Conservation (phyloP, 1,140 invertebrate genomes). For the Archegozetes longisetosus region DNA sequence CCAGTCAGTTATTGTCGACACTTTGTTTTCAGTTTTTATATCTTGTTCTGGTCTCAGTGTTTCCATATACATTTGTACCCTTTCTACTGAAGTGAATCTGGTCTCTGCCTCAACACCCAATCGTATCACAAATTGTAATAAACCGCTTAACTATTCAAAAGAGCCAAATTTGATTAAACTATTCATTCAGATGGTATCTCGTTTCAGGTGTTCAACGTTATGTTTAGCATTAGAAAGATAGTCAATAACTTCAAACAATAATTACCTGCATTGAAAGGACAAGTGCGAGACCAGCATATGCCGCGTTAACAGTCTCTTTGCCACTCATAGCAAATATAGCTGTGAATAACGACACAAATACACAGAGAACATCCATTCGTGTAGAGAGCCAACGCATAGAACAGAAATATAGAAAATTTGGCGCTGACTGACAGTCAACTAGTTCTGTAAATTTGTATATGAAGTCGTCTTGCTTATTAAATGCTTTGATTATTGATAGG, state of each 20-base stretch:
- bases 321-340: conserved; percentile 40
- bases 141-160: conserved; percentile 29
- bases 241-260: background rate
- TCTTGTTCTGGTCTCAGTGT: conserved; percentile 19
- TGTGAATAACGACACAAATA: conserved; percentile 34
- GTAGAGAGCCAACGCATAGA: conserved; percentile 49
- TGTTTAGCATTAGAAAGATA: too few relatives aligned
- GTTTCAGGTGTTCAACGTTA: too few relatives aligned
- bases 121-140: conserved; percentile 45
- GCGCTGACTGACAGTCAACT: conserved; percentile 13
- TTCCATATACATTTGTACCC: conserved; percentile 36
- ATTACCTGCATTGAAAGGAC: conserved; percentile 42
- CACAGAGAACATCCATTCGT: conserved; percentile 44
- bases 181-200: too few relatives aligned
- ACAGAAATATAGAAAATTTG: conserved; percentile 35
- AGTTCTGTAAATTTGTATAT: conserved; percentile 37
- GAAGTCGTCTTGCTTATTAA: conserved; percentile 43
- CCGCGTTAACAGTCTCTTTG: conserved; percentile 37
- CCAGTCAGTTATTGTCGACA: conserved; percentile 37
- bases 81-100: conserved; percentile 45
- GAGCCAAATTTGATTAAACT: background rate
- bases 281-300: conserved; percentile 48
- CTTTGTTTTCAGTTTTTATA: background rate
- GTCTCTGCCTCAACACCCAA: conserved; percentile 46
- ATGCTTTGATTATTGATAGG: conserved; percentile 39